Percentiles rank a stretch among this genome's conserved stretches.
Conservation (phyloP, 2,797 vertebrate species). For the Rhynchonycteris naso region DNA sequence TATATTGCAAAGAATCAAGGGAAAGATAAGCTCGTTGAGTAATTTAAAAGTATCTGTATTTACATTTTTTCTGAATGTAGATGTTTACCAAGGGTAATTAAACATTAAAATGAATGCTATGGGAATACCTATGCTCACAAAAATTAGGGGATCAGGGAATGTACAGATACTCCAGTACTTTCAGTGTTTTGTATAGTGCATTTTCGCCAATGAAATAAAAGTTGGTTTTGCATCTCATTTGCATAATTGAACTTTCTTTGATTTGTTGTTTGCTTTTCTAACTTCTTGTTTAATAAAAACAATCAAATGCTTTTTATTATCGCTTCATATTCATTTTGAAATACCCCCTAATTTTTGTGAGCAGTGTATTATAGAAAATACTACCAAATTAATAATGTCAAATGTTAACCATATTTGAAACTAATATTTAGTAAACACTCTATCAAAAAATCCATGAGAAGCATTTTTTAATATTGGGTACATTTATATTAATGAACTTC, state of each 20-base stretch:
- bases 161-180: too few species aligned
- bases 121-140: neutral
- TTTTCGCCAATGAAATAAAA: too few species aligned
- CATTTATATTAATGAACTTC: neutral
- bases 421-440: neutral
- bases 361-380: neutral
- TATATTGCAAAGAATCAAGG: neutral
- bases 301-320: too few species aligned
- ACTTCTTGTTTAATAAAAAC: too few species aligned
- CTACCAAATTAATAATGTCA: neutral
- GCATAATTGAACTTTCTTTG: too few species aligned
- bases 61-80: neutral
- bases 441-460: neutral
- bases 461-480: neutral
- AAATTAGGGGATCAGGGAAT: too few species aligned
- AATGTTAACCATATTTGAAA: neutral
- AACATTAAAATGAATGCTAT: neutral
- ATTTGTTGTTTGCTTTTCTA: too few species aligned
- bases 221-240: too few species aligned
- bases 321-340: too few species aligned
- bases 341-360: too few species aligned
- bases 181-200: too few species aligned
- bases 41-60: neutral
- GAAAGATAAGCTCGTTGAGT: neutral
- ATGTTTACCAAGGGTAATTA: neutral